Evolutionary conservation across 1,140 invertebrate genomes (phyloP), one percentile per base, ranked within the genome.

Genomic region (Rhagoletis zephyria): DNA sequence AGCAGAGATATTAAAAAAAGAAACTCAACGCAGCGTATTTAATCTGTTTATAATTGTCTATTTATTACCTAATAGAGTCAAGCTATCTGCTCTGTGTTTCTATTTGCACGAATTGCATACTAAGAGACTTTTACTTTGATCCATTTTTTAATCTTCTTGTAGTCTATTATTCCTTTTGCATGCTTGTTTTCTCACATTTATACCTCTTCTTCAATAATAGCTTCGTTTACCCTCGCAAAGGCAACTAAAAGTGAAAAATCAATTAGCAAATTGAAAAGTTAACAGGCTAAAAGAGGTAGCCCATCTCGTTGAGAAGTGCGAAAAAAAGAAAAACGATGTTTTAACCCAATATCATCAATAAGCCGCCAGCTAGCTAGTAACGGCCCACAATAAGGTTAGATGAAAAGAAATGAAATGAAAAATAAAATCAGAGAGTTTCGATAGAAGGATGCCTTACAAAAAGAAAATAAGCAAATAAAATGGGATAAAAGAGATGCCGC

Each of bases 251-350:
- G 67, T 74, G 67, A 74, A 74, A 74, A 74, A 74, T 74, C 67
- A 74, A 74, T 74, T 74, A 74, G 67, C 40, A 74, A 74, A 74
- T 74, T 74, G 67, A 74, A 74, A 74, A 74, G 67, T 74, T 74
- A 74, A 74, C 67, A 48, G 67, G 42, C 16, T 74, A 74, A 74
- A 48, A 74, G 67, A 4, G 42, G 14, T 30, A 74, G 42, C 42
- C 30, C 30, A 45, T 40, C 45, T 4, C 40, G 16, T 63, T 63
- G 4, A n/a, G 61, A 4, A 63, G 10, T 63, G 16, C 61, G 10
- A 12, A 14, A 63, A 63, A 14, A 63, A 14, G 61, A 9, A 19
- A 65, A 74, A 74, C 6, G 1, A 67, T 74, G 4, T 10, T 16
- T 40, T 14, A 74, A 74, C 42, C 67, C 16, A 74, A 74, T 40